Evolutionary conservation across 2,113 vertebrate species (phyloP).

Genomic region (Riparia riparia): DNA sequence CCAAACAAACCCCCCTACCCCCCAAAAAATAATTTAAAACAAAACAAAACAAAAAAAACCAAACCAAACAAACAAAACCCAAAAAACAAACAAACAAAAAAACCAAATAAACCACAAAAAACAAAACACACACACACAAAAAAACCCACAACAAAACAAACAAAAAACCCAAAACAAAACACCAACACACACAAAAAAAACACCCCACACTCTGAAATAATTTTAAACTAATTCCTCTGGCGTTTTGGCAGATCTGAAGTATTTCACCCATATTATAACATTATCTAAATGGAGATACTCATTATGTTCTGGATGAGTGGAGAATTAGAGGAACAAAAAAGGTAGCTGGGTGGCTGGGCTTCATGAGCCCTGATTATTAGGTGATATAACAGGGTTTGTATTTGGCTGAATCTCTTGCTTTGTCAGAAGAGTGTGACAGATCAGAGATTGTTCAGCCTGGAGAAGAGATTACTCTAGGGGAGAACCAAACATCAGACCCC

Average conservation of each 20-base stretch:
- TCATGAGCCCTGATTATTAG: not conserved
- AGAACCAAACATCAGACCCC: accelerated
- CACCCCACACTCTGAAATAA: not conserved
- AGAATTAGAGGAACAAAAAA: not conserved
- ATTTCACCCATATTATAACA: not conserved
- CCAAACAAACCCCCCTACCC: not conserved
- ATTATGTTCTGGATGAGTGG: not conserved
- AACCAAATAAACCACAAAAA: not conserved
- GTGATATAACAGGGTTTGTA: not conserved
- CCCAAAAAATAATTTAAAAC: no score
- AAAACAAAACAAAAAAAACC: not conserved
- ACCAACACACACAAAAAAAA: not conserved
- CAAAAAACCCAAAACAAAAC: no score
- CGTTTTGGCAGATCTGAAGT: not conserved
- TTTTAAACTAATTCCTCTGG: not conserved
- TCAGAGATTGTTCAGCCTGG: not conserved
- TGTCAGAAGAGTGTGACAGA: accelerated
- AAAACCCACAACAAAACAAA: not conserved
- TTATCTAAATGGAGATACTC: not conserved
- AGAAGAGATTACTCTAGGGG: not conserved
- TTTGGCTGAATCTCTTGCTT: not conserved
- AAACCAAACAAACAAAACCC: not conserved
- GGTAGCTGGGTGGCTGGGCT: accelerated
- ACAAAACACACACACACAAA: no score
- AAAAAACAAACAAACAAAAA: no score